A percentile compares a stretch with the other conserved stretches of the same genome.
Conservation (phyloP, 2,888 invertebrate species). For the Tyria jacobaeae region DNA sequence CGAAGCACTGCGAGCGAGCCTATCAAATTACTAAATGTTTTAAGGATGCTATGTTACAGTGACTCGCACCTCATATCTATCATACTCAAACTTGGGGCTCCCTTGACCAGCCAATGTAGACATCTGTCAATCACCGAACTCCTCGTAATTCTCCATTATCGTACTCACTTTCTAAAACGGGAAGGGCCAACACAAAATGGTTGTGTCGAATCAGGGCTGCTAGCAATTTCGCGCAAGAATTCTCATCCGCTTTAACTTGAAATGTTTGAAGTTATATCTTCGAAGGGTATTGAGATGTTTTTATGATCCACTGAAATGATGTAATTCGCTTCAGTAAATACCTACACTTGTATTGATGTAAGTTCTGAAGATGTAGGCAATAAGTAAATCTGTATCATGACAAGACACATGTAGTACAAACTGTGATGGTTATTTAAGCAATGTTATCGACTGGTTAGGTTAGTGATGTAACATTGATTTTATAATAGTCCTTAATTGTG, state of each 20-base stretch:
- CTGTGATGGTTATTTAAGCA: neutral
- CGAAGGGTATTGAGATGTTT: conserved; percentile 45
- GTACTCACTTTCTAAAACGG: conserved; percentile 13
- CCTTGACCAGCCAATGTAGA: conserved; percentile 39
- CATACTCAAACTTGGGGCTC: conserved; percentile 53
- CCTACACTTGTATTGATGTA: conserved; percentile 1
- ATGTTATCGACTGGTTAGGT: neutral
- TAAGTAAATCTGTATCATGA: neutral
- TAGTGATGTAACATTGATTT: neutral
- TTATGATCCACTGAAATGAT: conserved; percentile 31
- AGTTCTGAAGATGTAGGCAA: neutral
- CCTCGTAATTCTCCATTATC: neutral
- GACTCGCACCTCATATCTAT: conserved; percentile 59
- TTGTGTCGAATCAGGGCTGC: conserved; percentile 57
- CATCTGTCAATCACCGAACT: conserved; percentile 42
- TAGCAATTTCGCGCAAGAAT: conserved; percentile 63
- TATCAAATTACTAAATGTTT: conserved; percentile 49
- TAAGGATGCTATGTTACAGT: conserved; percentile 34
- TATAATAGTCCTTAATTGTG: neutral
- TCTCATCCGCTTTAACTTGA: conserved; percentile 51
- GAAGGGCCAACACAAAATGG: conserved; percentile 43
- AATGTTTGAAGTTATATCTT: conserved; percentile 54
- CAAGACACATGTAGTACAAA: neutral
- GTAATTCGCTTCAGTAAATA: conserved; percentile 22
- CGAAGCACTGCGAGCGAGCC: conserved; percentile 28